Base-by-base conservation (phyloP, 1,140 invertebrate species). In the Drosophila santomea region DNA sequence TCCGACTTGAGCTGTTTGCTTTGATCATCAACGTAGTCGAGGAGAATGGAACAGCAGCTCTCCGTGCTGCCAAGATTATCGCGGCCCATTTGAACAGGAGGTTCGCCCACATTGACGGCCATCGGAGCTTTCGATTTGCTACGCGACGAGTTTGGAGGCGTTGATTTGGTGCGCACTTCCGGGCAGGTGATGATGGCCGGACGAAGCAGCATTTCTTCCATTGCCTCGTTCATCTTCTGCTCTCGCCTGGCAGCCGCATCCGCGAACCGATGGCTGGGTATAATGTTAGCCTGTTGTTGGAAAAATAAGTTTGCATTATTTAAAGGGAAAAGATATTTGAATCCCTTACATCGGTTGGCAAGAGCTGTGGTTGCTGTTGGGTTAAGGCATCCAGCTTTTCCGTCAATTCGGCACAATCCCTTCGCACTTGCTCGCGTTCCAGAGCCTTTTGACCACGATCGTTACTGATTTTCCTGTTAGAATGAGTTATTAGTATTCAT, bases 21-120 rank as follows among this genome's bases (percentile, higher is more conserved):
- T 45, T 92, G 91, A 74, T 92, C 89, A 28, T 91, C 76, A 4
- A 92, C 91, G 52, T 90, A 92, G 39, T 89, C 86, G 2, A 92
- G 58, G 12, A 92, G 54, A 11, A 92, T 64, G 8, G 89, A 83
- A 39, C 74, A 63, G 56, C 80, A 82, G 52, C 91, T 92, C 6
- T 76, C 74, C 0, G 74, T 63, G 25, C 84, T 77, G 7, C 35
- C 63, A 8, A 50, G 45, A 28, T 76, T 35, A 14, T 51, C 32
- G 2, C 47, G 41, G 3, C 17, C 14, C 11, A 50, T 74, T 14
- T 50, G 48, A 23, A 17, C 1, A 1, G 60, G 56, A 5, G 51
- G 67, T 44, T 73, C 66, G 0, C 80, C 90, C 2, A 91, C 14
- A 71, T 91, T 91, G 2, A 91, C 55, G 11, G 72, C 47, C 4